These are phyloP conservation scores for Xenopus laevis DNA, from an alignment of 2,113 vertebrate species.

Conservation along the genomic window DNA sequence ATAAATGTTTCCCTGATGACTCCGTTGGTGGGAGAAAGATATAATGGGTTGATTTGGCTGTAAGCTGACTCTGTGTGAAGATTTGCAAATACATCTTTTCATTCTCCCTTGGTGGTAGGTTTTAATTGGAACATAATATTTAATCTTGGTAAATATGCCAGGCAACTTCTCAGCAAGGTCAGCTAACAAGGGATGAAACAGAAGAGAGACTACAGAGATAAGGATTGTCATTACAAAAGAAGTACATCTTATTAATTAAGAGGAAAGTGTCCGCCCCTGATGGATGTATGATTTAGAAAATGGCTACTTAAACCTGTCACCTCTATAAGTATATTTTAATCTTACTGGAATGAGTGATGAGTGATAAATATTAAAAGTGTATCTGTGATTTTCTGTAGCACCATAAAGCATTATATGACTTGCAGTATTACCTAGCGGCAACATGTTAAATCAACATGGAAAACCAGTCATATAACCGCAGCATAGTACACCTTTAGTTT, in stretches of 20 bases:
- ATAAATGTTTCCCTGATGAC: background rate
- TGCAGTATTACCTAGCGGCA: too few species aligned
- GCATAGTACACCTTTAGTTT: background rate
- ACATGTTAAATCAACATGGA: background rate
- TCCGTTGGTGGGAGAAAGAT: conserved; percentile 3
- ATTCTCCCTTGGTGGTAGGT: conserved; percentile 35
- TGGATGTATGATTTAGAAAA: background rate
- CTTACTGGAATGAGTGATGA: background rate
- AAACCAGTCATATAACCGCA: background rate
- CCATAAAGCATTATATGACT: too few species aligned
- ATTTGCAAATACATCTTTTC: conserved; percentile 18
- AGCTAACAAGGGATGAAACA: conserved; percentile 19
- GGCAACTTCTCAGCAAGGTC: conserved; percentile 27
- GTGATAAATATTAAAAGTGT: too few species aligned
- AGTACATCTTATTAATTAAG: conserved; percentile 23
- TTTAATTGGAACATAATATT: conserved; percentile 48
- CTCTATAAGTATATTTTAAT: background rate
- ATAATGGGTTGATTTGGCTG: conserved; percentile 11
- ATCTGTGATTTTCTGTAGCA: too few species aligned
- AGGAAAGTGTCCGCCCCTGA: background rate
- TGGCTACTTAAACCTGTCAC: background rate
- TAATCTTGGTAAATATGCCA: conserved; percentile 30
- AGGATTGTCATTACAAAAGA: conserved; percentile 42
- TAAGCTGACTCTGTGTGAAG: conserved; percentile 13
- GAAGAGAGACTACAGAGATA: conserved; percentile 12